Evolutionary conservation across 2,113 vertebrate species (phyloP).

Genomic region (Centrocercus urophasianus): DNA sequence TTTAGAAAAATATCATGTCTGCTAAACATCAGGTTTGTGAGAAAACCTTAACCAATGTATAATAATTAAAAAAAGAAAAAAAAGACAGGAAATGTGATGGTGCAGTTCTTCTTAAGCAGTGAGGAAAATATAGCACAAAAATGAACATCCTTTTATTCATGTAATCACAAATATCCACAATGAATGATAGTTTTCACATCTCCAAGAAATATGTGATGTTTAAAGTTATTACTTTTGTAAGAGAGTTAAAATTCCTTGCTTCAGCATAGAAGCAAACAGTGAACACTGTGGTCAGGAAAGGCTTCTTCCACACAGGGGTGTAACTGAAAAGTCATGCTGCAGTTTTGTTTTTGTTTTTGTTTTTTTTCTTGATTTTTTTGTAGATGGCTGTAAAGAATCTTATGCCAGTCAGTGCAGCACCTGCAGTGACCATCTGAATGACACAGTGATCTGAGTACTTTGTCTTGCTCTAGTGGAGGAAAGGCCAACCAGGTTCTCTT

Average conservation of each 20-base stretch:
- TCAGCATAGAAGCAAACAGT: neutral
- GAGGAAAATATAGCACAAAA: neutral
- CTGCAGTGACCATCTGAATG: neutral
- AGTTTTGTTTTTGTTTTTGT: too few species aligned
- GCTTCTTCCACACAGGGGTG: neutral
- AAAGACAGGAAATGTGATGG: neutral
- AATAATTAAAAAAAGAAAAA: neutral
- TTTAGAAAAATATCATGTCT: neutral
- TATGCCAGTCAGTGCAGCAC: neutral
- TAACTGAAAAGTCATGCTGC: neutral
- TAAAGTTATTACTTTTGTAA: neutral
- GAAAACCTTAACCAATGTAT: neutral
- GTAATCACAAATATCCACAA: neutral
- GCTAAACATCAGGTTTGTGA: neutral
- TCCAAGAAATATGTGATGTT: neutral
- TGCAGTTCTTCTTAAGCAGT: neutral
- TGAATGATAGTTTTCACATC: neutral
- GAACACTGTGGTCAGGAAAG: neutral
- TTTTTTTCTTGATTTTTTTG: neutral
- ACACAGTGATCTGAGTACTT: neutral
- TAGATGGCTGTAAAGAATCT: neutral
- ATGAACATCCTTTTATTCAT: neutral
- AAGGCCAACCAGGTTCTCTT: neutral
- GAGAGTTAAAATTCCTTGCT: neutral
- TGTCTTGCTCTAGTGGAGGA: neutral